phyloP scores from a whole-genome alignment of 2,113 vertebrate genomes.

The Camelus dromedarius region DNA sequence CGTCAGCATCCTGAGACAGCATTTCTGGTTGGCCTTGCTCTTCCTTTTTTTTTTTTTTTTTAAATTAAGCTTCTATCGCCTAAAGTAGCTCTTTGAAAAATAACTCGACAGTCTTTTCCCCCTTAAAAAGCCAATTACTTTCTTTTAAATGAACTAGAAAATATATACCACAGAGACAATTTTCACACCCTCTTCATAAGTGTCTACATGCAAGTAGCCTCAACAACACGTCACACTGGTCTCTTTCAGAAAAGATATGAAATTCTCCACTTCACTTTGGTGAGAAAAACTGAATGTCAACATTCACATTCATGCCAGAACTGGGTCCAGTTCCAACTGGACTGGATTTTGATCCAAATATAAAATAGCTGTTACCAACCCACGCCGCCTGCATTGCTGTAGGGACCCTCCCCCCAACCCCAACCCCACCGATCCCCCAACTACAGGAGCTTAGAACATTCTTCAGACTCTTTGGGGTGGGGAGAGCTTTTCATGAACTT shows the following conservation, averaged over 20 bases:
- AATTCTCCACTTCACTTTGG: conserved; percentile 24
- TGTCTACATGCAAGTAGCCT: conserved; percentile 2
- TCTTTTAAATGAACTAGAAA: conserved; percentile 56
- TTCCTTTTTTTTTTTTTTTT: background rate
- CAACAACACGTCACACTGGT: background rate
- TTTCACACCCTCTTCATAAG: conserved; percentile 52
- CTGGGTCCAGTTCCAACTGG: background rate
- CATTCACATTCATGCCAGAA: conserved; percentile 16
- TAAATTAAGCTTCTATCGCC: background rate
- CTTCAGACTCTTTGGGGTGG: background rate
- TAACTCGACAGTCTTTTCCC: background rate
- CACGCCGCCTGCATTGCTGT: background rate
- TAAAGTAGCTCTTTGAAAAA: conserved; percentile 12
- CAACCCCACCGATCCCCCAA: background rate
- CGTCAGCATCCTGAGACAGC: background rate
- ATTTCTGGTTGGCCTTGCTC: background rate
- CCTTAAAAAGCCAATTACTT: conserved; percentile 50
- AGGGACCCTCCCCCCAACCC: fast-evolving
- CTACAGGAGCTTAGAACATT: background rate
- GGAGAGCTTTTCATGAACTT: background rate
- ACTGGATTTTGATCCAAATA: background rate
- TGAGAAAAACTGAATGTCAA: conserved; percentile 25
- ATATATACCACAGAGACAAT: background rate
- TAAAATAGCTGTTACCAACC: background rate
- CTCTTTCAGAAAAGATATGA: conserved; percentile 33